These are phyloP conservation scores for Myotis pilosus DNA, from an alignment of 2,797 vertebrate genomes.

Conservation along the genomic window DNA sequence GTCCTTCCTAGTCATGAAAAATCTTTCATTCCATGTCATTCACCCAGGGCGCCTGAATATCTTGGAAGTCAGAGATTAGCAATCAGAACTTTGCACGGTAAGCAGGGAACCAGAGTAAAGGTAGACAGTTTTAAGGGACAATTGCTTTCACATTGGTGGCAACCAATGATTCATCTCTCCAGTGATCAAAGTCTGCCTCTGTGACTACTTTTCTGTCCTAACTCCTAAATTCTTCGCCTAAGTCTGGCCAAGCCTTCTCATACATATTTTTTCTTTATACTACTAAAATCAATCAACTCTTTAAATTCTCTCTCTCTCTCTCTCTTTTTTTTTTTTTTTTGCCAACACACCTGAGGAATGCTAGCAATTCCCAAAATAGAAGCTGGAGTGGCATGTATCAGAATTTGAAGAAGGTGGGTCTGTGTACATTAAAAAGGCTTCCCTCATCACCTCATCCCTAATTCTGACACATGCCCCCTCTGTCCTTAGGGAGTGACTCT, in stretches of 20 bases:
- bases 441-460: neutral
- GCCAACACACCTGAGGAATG: neutral
- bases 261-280: neutral
- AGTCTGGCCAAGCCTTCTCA: neutral
- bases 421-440: neutral
- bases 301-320: neutral
- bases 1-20: neutral
- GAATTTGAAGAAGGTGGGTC: neutral
- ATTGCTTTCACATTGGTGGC: neutral
- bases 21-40: neutral
- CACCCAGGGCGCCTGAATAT: neutral
- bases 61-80: neutral
- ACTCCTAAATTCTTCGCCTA: neutral
- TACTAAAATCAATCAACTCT: neutral
- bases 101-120: neutral
- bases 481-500: neutral
- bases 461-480: neutral
- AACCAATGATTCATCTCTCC: neutral
- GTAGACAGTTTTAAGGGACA: neutral
- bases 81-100: constrained; percentile 6
- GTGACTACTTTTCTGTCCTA: neutral
- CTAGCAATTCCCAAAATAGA: neutral
- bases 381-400: neutral
- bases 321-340: neutral
- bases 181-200: neutral